Percentiles rank a stretch among this genome's conserved stretches.
Evolutionary conservation across 2,113 vertebrate species (phyloP).

Genomic region (Pimephales promelas): DNA sequence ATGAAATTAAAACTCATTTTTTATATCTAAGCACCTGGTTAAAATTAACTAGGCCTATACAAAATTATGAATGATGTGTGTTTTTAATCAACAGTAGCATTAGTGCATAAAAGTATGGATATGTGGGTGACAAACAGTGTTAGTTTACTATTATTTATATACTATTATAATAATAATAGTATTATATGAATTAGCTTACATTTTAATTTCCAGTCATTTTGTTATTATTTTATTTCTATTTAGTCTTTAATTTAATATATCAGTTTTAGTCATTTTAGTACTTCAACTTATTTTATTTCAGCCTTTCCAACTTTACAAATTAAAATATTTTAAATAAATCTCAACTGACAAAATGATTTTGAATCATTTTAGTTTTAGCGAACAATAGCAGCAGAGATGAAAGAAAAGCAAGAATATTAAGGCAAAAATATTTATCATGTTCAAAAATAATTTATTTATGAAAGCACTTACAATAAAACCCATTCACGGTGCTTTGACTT

Average conservation of each 20-base stretch:
- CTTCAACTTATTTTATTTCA: background rate
- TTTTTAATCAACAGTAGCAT: background rate
- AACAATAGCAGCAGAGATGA: background rate
- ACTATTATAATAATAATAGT: background rate
- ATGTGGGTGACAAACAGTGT: background rate
- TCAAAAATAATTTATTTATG: slow-evolving; percentile 4
- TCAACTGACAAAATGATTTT: background rate
- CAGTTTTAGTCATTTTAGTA: background rate
- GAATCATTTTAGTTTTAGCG: background rate
- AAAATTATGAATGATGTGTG: background rate
- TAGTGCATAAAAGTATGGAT: too few species aligned
- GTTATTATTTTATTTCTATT: background rate
- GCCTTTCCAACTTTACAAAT: too few species aligned
- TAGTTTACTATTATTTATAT: background rate
- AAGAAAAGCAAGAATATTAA: too few species aligned
- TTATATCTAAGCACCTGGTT: background rate
- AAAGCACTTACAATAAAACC: slow-evolving; percentile 5
- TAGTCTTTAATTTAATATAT: background rate
- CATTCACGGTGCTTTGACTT: background rate
- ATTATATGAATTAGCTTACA: background rate
- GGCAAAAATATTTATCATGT: background rate
- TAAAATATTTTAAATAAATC: too few species aligned
- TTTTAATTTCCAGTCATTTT: background rate
- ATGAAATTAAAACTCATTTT: background rate
- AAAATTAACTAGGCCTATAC: background rate